A percentile compares a stretch with the other conserved stretches of the same genome.
phyloP scores from a whole-genome alignment of 2,113 vertebrate genomes.

The Nyctereutes procyonoides region DNA sequence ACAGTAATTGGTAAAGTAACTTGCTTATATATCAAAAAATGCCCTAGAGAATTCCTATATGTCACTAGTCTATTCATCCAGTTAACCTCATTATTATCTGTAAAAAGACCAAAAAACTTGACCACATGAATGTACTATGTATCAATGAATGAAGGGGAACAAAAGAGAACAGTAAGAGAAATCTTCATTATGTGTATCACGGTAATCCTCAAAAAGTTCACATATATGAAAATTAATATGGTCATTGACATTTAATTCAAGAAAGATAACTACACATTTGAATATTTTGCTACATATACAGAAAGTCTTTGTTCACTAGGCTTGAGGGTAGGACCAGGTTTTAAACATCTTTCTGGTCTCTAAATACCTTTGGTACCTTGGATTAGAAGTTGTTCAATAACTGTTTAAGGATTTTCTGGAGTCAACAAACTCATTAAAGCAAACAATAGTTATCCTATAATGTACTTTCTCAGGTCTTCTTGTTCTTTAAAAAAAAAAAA shows the following conservation, averaged over 20 bases:
- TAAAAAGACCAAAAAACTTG: neutral
- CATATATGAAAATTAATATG: conserved; percentile 26
- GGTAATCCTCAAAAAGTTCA: neutral
- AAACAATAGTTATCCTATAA: conserved; percentile 31
- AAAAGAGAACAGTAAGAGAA: neutral
- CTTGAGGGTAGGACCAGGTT: neutral
- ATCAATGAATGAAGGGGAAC: neutral
- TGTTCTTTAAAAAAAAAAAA: conserved; percentile 5
- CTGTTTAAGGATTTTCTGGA: neutral
- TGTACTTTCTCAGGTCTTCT: neutral
- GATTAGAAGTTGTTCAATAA: neutral
- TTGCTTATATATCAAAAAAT: conserved; percentile 37
- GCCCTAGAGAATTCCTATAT: neutral
- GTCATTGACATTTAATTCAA: neutral
- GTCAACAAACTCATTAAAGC: conserved; percentile 29
- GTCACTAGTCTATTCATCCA: neutral
- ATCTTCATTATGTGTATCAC: neutral
- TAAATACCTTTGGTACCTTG: neutral
- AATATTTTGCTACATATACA: neutral
- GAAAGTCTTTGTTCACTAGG: neutral
- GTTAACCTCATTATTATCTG: neutral
- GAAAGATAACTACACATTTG: neutral
- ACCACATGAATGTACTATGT: neutral
- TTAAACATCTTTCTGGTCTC: conserved; percentile 34
- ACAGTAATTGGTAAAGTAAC: neutral